Percentiles rank a stretch among this genome's conserved stretches.
These are phyloP conservation scores for Mycalesis mineus DNA, from an alignment of 2,888 invertebrate genomes.

Conservation along the genomic window DNA sequence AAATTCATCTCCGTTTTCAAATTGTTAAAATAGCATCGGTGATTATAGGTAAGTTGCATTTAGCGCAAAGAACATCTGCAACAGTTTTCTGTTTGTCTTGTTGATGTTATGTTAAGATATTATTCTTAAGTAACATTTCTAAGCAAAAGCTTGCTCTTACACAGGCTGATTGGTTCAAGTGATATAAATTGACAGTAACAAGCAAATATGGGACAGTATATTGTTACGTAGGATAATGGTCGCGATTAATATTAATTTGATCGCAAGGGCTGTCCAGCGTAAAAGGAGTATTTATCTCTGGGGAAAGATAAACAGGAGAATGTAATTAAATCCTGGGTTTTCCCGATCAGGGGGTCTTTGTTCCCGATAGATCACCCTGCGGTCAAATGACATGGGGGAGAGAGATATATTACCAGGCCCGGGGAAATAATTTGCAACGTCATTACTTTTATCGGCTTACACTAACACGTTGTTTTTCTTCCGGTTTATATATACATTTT, in stretches of 20 bases:
- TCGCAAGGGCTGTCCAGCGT: conserved; percentile 26
- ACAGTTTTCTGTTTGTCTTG: no score
- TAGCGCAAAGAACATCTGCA: no score
- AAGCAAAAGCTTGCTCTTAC: background rate
- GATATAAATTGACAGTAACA: conserved; percentile 23
- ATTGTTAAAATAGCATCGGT: no score
- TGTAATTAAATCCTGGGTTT: conserved; percentile 64
- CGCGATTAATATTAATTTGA: conserved; percentile 30
- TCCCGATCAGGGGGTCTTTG: conserved; percentile 33
- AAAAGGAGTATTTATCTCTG: conserved; percentile 38
- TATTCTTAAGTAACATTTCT: background rate
- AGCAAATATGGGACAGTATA: conserved; percentile 16
- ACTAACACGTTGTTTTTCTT: background rate
- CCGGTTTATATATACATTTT: background rate
- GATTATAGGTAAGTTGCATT: no score
- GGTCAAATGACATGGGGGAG: conserved; percentile 48
- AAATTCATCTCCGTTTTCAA: no score
- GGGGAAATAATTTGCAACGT: conserved; percentile 7
- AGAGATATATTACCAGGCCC: conserved; percentile 27
- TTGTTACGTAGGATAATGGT: conserved; percentile 23
- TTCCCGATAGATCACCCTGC: conserved; percentile 38
- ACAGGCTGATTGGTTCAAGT: conserved; percentile 22
- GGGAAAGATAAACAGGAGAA: conserved; percentile 42
- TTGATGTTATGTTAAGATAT: background rate
- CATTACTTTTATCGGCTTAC: conserved; percentile 1